phyloP scores from a whole-genome alignment of 2,113 vertebrate species.

The Clarias gariepinus region DNA sequence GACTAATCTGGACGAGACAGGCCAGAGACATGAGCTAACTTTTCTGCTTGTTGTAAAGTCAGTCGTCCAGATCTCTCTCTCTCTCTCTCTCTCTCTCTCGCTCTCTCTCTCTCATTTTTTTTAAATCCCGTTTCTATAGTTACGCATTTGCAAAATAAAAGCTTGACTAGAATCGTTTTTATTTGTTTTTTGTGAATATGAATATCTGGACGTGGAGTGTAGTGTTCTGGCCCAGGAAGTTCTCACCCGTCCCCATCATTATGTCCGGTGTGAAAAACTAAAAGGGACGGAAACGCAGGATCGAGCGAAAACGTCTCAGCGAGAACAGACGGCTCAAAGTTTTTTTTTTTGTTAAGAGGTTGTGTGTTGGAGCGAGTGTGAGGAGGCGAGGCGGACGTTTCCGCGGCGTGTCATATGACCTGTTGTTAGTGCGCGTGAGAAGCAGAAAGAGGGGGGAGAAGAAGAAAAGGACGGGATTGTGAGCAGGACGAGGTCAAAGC shows the following conservation, averaged over 20 bases:
- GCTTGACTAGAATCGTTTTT: neutral
- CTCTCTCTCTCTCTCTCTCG: neutral
- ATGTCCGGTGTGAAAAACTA: too few species aligned
- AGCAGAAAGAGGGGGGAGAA: neutral
- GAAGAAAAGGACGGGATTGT: neutral
- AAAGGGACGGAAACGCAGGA: too few species aligned
- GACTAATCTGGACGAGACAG: neutral
- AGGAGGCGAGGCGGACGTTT: too few species aligned
- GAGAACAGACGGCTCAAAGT: too few species aligned
- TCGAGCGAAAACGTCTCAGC: too few species aligned
- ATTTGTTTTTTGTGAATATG: too few species aligned
- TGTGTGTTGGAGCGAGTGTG: too few species aligned
- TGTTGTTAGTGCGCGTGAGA: neutral
- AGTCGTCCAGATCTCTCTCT: neutral
- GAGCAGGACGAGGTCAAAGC: slow-evolving; percentile 35
- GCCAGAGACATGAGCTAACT: neutral
- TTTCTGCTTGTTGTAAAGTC: neutral
- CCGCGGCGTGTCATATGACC: too few species aligned
- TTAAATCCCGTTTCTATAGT: neutral
- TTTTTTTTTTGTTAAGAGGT: neutral
- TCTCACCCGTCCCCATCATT: too few species aligned
- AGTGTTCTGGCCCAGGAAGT: too few species aligned
- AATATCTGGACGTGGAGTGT: too few species aligned
- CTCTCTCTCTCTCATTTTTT: too few species aligned
- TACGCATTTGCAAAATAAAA: neutral